A percentile compares a stretch with the other conserved stretches of the same genome.
Conservation (phyloP, 2,113 vertebrate species). For the Apeltes quadracus region DNA sequence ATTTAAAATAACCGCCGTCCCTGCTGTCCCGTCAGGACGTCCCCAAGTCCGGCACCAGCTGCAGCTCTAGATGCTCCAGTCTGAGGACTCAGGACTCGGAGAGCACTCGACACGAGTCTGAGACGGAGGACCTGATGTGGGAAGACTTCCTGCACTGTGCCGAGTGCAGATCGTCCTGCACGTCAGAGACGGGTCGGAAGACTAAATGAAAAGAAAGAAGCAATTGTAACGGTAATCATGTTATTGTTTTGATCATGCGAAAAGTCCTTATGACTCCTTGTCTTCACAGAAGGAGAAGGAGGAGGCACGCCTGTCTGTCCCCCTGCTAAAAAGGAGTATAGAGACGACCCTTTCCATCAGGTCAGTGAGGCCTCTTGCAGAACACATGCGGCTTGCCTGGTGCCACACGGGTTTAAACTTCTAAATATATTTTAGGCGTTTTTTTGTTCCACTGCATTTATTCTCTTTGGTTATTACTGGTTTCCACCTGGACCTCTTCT, state of each 20-base stretch:
- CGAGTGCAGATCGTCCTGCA: constrained; percentile 94
- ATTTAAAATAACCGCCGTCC: neutral
- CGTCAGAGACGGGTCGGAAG: constrained; percentile 85
- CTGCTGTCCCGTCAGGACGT: constrained; percentile 80
- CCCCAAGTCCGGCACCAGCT: constrained; percentile 92
- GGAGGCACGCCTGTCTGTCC: constrained; percentile 81
- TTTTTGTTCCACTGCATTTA: neutral
- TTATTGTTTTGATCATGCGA: neutral
- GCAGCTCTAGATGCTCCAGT: constrained; percentile 95
- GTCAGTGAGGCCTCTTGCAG: constrained; percentile 62
- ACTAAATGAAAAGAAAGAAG: neutral
- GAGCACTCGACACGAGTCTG: constrained; percentile 92
- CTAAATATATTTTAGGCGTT: neutral
- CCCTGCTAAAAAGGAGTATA: constrained; percentile 90
- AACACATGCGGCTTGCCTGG: neutral
- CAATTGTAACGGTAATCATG: neutral
- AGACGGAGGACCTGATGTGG: constrained; percentile 97
- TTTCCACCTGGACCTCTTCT: neutral
- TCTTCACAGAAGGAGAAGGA: constrained; percentile 85
- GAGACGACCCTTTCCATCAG: constrained; percentile 98
- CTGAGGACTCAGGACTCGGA: constrained; percentile 93
- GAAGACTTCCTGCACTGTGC: constrained; percentile 97
- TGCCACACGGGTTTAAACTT: neutral
- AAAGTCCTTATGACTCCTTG: neutral
- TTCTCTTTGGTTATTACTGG: neutral